phyloP scores from a whole-genome alignment of 2,113 vertebrate genomes.

The Taurulus bubalis region DNA sequence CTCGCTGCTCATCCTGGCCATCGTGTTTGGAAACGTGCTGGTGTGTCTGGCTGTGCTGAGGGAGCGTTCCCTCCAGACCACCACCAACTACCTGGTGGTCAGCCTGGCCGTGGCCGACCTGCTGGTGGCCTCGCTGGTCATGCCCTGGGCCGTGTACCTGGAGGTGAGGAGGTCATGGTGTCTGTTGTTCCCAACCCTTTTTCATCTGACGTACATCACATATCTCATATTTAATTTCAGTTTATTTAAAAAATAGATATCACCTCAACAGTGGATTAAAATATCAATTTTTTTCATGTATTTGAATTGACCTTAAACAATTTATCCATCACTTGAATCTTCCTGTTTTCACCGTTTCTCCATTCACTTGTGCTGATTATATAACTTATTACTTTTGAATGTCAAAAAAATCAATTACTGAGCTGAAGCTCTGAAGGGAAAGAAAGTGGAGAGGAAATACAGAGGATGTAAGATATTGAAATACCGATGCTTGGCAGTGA shows the following conservation, averaged over 20 bases:
- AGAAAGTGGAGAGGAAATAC: neutral
- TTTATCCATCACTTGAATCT: neutral
- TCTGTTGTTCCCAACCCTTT: neutral
- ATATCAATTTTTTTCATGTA: neutral
- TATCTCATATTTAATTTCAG: neutral
- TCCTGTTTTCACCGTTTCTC: neutral
- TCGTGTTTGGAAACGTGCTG: constrained; percentile 92
- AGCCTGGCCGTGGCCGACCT: constrained; percentile 94
- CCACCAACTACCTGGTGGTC: constrained; percentile 96
- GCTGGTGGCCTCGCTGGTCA: constrained; percentile 93
- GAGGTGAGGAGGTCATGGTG: constrained; percentile 85
- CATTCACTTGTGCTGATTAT: neutral
- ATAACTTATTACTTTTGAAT: neutral
- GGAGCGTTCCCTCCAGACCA: constrained; percentile 91
- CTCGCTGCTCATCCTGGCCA: constrained; percentile 90
- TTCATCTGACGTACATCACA: neutral
- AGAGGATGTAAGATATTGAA: neutral
- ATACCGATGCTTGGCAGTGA: constrained; percentile 15
- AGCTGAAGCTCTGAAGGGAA: neutral
- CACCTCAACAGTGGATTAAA: no score
- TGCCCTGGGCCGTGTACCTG: constrained; percentile 96
- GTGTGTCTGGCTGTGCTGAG: constrained; percentile 92
- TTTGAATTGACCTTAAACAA: neutral
- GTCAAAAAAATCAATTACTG: neutral
- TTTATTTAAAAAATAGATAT: neutral